Evolutionary conservation across 1,140 invertebrate species (phyloP).

Genomic region (Drosophila pruinosa): DNA sequence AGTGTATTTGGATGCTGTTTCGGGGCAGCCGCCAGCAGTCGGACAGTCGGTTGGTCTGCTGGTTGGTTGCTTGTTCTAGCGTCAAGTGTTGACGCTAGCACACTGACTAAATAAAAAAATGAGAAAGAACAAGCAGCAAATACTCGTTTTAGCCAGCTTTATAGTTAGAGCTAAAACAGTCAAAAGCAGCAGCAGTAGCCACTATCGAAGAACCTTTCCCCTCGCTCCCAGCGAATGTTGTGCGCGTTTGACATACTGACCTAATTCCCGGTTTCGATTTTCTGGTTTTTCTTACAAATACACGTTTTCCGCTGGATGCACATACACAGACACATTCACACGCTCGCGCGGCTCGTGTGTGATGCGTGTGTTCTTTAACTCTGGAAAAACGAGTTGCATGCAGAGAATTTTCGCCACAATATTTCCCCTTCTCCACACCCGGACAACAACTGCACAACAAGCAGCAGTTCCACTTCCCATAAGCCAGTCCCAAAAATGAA

Average conservation of each 20-base stretch:
- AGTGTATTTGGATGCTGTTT: constrained; percentile 16
- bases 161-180: constrained; percentile 41
- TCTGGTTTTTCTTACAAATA: constrained; percentile 80
- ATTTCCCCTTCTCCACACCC: constrained; percentile 1
- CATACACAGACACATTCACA: constrained; percentile 28
- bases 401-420: constrained; percentile 57
- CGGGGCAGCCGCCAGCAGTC: constrained; percentile 13
- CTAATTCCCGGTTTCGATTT: constrained; percentile 81
- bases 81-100: constrained; percentile 50
- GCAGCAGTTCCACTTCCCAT: not conserved
- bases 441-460: too few relatives aligned
- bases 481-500: constrained; percentile 6
- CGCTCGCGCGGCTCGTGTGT: constrained; percentile 6
- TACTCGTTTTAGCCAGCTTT: constrained; percentile 59
- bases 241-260: constrained; percentile 73
- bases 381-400: constrained; percentile 64
- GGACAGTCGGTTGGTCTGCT: not conserved
- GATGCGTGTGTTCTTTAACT: constrained; percentile 23
- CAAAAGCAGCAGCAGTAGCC: not conserved
- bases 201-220: constrained; percentile 29
- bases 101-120: constrained; percentile 50
- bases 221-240: constrained; percentile 3
- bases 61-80: constrained; percentile 13
- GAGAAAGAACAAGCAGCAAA: constrained; percentile 64
- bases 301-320: constrained; percentile 71